Base-by-base conservation (phyloP, 2,797 vertebrate genomes). In the Clarias fuscus region DNA sequence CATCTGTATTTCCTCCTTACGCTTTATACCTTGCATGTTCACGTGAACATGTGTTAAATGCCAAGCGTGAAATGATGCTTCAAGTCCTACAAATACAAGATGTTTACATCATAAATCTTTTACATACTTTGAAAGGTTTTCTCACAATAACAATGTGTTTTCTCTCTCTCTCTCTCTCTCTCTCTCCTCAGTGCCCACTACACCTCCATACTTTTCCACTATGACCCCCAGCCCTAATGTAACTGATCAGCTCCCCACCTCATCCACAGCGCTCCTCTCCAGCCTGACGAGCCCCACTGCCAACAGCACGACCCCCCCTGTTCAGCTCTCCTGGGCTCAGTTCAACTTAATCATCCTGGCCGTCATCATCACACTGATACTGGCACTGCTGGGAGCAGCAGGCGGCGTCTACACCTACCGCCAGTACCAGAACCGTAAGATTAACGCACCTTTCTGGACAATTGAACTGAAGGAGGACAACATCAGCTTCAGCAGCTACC, bases 391-490 rank as follows among this genome's bases (percentile, higher is more conserved):
- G 94, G 96, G 94, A 33, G 96, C 95, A 87, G 96, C 96, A 84
- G 96, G 95, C 15, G 96, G 95, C 6, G 94, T 96, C 27, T 97
- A 97, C 88, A 95, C 93, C 89, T 97, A 97, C 91, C 94, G 96
- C n/a, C 96, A 96, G 86, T 97, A 97, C 90, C 96, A 95, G 85
- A 97, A 96, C 92, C 90, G 96, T 88, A 97, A 97, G 88, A 93
- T 97, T 1, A 97, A 96, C 0, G 96, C 96, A 82, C 96, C 96
- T 4, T 97, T 97, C 89, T 97, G 96, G 96, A 97, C 96, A 93
- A 97, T 97, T 84, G 96, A 97, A 85, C 95, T 97, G 71, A 97
- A 97, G 84, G 96, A 97, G 90, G 96, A 97, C 92, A 97, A 97
- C 91, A 97, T 97, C 91, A 97, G 96, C 84, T 97, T 97, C 87